phyloP scores from a whole-genome alignment of 2,113 vertebrate species.

The Lampris incognitus region DNA sequence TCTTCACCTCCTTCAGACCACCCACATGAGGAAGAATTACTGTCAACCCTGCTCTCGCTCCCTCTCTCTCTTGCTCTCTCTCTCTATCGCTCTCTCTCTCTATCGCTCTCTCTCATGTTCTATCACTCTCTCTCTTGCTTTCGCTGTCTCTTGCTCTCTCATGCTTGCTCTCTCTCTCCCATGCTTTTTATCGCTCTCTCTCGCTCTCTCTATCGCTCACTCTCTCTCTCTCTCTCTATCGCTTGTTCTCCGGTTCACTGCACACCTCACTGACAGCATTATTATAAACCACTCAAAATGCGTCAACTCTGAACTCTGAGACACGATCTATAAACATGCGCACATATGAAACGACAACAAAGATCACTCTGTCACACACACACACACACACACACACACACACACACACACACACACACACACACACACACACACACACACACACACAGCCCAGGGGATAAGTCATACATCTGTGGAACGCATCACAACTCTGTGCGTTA shows the following conservation, averaged over 20 bases:
- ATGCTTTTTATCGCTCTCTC: too few relatives aligned
- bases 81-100: constrained; percentile 3
- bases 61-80: too few relatives aligned
- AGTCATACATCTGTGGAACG: constrained; percentile 42
- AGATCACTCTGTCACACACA: not conserved
- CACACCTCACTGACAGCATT: constrained; percentile 42
- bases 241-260: constrained; percentile 9
- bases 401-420: constrained; percentile 22
- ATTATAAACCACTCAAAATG: constrained; percentile 21
- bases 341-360: too few relatives aligned
- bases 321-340: too few relatives aligned
- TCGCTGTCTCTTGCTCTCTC: not conserved
- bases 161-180: not conserved
- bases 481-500: constrained; percentile 38
- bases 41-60: too few relatives aligned
- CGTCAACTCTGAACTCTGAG: not conserved
- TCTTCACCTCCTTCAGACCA: constrained; percentile 58
- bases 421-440: not conserved
- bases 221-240: not conserved
- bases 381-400: constrained; percentile 7
- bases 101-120: not conserved
- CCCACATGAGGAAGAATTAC: constrained; percentile 11
- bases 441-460: not conserved
- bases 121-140: too few relatives aligned
- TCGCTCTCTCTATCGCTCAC: too few relatives aligned